Conservation (phyloP, 2,888 invertebrate species). For the Pheosia tremula region DNA sequence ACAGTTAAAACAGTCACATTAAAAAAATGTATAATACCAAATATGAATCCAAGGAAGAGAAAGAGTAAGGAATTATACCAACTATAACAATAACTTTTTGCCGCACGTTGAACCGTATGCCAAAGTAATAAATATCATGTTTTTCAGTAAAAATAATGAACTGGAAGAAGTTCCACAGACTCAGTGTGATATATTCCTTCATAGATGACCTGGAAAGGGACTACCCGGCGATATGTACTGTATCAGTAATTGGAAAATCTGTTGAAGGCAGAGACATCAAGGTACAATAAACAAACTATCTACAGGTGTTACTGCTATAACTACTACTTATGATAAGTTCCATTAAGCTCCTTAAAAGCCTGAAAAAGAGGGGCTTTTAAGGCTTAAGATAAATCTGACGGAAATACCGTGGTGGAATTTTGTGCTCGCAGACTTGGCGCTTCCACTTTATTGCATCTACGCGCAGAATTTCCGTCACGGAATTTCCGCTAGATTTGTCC, state of each 20-base stretch:
- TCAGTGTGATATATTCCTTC: constrained; percentile 89
- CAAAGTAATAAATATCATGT: neutral
- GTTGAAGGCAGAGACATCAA: constrained; percentile 90
- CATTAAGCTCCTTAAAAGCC: too few relatives aligned
- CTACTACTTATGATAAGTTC: too few relatives aligned
- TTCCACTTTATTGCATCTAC: too few relatives aligned
- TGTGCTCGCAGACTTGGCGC: too few relatives aligned
- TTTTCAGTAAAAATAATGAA: constrained; percentile 83
- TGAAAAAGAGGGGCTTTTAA: too few relatives aligned
- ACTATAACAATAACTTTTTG: neutral
- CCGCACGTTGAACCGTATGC: neutral
- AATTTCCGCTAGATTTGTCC: neutral
- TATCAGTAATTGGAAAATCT: constrained; percentile 90
- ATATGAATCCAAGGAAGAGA: constrained; percentile 51
- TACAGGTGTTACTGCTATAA: neutral
- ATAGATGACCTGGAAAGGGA: constrained; percentile 90
- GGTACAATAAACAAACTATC: constrained; percentile 57
- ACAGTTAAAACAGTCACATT: constrained; percentile 6
- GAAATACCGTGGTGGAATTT: too few relatives aligned
- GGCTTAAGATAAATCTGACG: too few relatives aligned
- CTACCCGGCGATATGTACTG: constrained; percentile 90
- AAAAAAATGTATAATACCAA: constrained; percentile 50
- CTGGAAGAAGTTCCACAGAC: constrained; percentile 91
- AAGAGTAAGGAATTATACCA: constrained; percentile 46
- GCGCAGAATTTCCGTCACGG: too few relatives aligned